Base-by-base conservation (phyloP, 2,797 vertebrate genomes). In the Gambelia wislizenii region DNA sequence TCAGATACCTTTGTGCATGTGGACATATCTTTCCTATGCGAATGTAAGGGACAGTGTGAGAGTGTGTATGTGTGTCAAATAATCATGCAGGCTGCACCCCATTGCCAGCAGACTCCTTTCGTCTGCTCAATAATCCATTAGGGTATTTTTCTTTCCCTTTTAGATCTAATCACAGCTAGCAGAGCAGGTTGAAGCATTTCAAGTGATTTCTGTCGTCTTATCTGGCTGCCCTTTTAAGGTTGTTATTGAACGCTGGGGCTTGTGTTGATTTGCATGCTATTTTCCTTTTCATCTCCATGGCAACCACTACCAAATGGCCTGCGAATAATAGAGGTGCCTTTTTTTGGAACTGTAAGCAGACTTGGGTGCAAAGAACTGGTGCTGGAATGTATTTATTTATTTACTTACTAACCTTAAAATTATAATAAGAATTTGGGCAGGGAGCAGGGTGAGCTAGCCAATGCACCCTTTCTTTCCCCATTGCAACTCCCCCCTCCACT, bases 251-350 rank as follows among this genome's bases (percentile, higher is more conserved):
- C 87, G 72, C 76, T 1, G 25, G 74, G 95, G 91, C 96, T 92
- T 82, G 67, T 96, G 96, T 96, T 96, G 96, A 97, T 97, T 96
- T 97, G 97, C 97, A 96, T 97, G 96, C 94, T 96, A 92, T 95
- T 96, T 97, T 97, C 96, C 96, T 95, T 97, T 96, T 95, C 95
- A 97, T 97, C 94, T 95, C 97, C 96, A 97, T 97, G 92, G 97
- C 96, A 97, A 97, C 97, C 44, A 39, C 94, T 93, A 96, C 96
- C 95, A 96, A 97, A 96, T 96, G 96, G 96, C 96, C 96, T 94
- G 95, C 93, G 95, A 97, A 96, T 95, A 96, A 96, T 92, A 92
- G 95, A 94, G 94, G 94, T 94, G 93, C 91, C 95, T 93, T 39
- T 8, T 42, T n/a, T 20, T 5, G 93, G 94, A 92, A 92, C 93